These are phyloP conservation scores for Gymnoscelis rufifasciata DNA, from an alignment of 2,888 invertebrate genomes.

Conservation along the genomic window DNA sequence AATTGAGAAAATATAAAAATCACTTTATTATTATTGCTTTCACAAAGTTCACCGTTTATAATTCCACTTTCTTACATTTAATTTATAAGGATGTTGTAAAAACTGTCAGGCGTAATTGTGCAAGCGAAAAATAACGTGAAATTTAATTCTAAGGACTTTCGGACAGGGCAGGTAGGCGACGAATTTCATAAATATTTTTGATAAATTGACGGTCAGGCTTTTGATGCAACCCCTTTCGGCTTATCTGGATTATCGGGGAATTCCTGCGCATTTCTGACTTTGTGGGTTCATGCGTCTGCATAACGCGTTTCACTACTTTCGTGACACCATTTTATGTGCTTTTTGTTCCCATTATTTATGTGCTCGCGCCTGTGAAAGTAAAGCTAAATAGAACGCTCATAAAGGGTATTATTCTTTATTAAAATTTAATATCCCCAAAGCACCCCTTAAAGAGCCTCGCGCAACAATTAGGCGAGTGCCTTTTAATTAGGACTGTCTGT, in stretches of 20 bases:
- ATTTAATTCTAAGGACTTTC: conserved; percentile 38
- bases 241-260: conserved; percentile 74
- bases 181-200: conserved; percentile 70
- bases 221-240: conserved; percentile 66
- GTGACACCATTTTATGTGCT: conserved; percentile 52
- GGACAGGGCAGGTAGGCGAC: conserved; percentile 57
- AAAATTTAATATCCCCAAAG: conserved; percentile 58
- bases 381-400: conserved; percentile 44
- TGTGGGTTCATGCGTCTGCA: conserved; percentile 62
- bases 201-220: conserved; percentile 75
- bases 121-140: conserved; percentile 24
- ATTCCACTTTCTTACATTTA: conserved; percentile 15
- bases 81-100: conserved; percentile 21
- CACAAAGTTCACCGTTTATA: conserved; percentile 8
- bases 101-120: conserved; percentile 18
- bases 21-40: conserved; percentile 10
- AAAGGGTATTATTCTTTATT: conserved; percentile 54
- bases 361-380: conserved; percentile 47
- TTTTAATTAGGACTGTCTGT: conserved; percentile 49
- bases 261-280: conserved; percentile 65
- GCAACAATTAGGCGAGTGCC: conserved; percentile 45
- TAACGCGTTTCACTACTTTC: conserved; percentile 57
- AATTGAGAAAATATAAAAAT: conserved; percentile 15
- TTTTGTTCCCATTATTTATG: conserved; percentile 54
- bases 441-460: conserved; percentile 43